Percentiles rank a stretch among this genome's conserved stretches.
These are phyloP conservation scores for Hofmannophila pseudospretella DNA, from an alignment of 2,888 invertebrate genomes.

Conservation along the genomic window DNA sequence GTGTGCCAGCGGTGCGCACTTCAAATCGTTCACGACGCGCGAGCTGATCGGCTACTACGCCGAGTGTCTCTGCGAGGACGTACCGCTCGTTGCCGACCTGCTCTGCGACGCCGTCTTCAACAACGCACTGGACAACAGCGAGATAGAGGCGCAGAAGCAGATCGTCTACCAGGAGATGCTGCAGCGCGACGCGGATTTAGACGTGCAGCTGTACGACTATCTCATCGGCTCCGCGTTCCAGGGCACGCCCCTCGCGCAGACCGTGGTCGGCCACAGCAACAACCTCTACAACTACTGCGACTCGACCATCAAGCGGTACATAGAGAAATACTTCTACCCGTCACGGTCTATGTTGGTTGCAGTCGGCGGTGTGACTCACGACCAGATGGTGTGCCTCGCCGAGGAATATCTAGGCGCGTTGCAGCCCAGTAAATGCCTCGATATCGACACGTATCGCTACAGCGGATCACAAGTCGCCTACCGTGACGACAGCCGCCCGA, in stretches of 20 bases:
- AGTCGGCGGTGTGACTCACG: conserved; percentile 93
- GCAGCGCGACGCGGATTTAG: conserved; percentile 43
- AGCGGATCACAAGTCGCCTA: conserved; percentile 92
- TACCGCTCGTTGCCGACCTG: conserved; percentile 92
- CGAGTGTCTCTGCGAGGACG: conserved; percentile 92
- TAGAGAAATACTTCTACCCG: conserved; percentile 91
- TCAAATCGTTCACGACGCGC: conserved; percentile 96
- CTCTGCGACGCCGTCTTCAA: conserved; percentile 96
- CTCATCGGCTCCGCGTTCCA: conserved; percentile 64
- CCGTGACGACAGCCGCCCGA: conserved; percentile 92
- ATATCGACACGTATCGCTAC: conserved; percentile 80
- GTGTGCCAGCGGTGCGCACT: conserved; percentile 95
- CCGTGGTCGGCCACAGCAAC: conserved; percentile 80
- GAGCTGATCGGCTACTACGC: conserved; percentile 98
- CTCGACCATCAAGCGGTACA: conserved; percentile 85
- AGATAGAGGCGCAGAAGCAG: conserved; percentile 50
- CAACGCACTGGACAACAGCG: conserved; percentile 60
- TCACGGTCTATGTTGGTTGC: conserved; percentile 94
- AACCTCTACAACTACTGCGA: conserved; percentile 80
- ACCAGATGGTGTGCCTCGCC: conserved; percentile 86
- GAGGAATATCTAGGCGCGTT: conserved; percentile 81
- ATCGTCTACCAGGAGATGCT: conserved; percentile 51
- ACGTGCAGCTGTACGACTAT: conserved; percentile 52
- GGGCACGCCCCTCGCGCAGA: conserved; percentile 53
- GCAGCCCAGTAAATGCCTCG: conserved; percentile 77